Conservation (phyloP, 2,797 vertebrate genomes). For the Scarus forsteni region DNA sequence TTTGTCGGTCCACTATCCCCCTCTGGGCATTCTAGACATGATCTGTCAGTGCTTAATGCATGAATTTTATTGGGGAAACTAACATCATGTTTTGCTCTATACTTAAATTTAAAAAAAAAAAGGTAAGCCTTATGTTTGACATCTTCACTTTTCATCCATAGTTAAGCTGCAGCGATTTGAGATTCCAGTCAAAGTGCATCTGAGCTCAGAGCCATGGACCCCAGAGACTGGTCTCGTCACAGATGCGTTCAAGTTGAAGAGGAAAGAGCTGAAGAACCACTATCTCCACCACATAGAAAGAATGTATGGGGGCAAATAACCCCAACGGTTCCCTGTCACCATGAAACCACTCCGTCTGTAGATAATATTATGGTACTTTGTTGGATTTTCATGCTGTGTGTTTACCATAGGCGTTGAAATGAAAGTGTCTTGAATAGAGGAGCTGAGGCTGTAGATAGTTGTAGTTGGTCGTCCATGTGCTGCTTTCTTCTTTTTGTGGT, state of each 20-base stretch:
- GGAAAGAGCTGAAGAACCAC: slow-evolving; percentile 97
- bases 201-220: slow-evolving; percentile 98
- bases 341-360: slow-evolving; percentile 50
- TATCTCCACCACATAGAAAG: slow-evolving; percentile 96
- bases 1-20: no score
- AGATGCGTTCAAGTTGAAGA: slow-evolving; percentile 98
- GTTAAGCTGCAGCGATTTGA: slow-evolving; percentile 97
- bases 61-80: no score
- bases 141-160: slow-evolving; percentile 54
- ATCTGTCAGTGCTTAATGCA: no score
- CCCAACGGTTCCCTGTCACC: background rate
- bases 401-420: slow-evolving; percentile 28
- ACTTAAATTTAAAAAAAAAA: background rate
- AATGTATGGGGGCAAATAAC: slow-evolving; percentile 97
- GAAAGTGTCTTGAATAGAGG: slow-evolving; percentile 34
- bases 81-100: no score
- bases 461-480: slow-evolving; percentile 54
- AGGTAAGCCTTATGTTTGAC: background rate
- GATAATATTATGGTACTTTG: slow-evolving; percentile 43
- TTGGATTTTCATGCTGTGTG: slow-evolving; percentile 31
- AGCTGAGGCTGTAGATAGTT: slow-evolving; percentile 53
- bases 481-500: slow-evolving; percentile 44
- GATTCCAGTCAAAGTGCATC: slow-evolving; percentile 93
- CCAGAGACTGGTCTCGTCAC: slow-evolving; percentile 97
- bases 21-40: no score